phyloP scores from a whole-genome alignment of 2,888 invertebrate species.

The Galeruca laticollis region DNA sequence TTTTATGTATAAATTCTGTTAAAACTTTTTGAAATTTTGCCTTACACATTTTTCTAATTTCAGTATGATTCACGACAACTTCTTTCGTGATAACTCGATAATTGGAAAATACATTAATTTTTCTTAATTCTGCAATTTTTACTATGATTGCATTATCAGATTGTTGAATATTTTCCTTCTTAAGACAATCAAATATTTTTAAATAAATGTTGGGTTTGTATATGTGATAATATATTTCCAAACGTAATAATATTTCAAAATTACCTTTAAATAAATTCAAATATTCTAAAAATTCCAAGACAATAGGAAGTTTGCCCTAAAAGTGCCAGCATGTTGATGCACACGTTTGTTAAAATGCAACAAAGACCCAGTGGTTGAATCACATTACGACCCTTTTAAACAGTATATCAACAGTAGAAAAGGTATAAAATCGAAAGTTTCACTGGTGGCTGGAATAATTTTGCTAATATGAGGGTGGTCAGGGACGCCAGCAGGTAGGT shows the following conservation, averaged over 20 bases:
- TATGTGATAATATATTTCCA: not conserved
- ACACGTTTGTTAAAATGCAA: constrained; percentile 52
- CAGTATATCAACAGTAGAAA: constrained; percentile 46
- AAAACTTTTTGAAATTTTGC: too few relatives aligned
- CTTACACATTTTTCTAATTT: too few relatives aligned
- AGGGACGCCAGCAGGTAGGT: constrained; percentile 57
- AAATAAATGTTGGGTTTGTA: too few relatives aligned
- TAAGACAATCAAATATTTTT: too few relatives aligned
- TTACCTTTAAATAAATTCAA: constrained; percentile 18
- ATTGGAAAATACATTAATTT: too few relatives aligned
- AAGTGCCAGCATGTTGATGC: constrained; percentile 51
- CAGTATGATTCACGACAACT: too few relatives aligned
- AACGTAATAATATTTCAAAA: constrained; percentile 10
- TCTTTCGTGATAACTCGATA: too few relatives aligned
- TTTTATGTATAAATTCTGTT: too few relatives aligned
- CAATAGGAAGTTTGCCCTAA: constrained; percentile 38
- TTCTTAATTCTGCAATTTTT: too few relatives aligned
- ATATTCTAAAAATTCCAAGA: constrained; percentile 30
- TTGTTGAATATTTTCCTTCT: too few relatives aligned
- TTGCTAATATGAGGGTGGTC: constrained; percentile 58
- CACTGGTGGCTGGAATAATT: constrained; percentile 45
- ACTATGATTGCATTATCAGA: too few relatives aligned
- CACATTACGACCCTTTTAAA: constrained; percentile 49
- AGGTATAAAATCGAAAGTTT: constrained; percentile 49
- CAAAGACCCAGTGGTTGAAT: constrained; percentile 40